phyloP scores from a whole-genome alignment of 2,888 invertebrate genomes.

The Blastobasis lacticolella region DNA sequence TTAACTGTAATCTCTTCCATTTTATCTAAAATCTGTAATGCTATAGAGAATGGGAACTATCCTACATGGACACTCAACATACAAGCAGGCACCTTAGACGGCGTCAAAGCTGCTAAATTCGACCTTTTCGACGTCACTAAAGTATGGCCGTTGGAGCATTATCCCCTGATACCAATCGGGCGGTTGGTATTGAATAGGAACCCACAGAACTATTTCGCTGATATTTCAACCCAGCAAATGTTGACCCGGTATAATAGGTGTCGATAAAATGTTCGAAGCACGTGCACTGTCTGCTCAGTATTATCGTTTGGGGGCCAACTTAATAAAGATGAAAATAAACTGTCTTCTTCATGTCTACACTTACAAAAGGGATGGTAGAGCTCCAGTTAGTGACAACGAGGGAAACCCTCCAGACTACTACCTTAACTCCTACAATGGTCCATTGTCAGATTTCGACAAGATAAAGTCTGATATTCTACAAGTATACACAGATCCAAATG shows the following conservation, averaged over 20 bases:
- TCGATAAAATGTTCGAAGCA: conserved; percentile 91
- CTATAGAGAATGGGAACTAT: conserved; percentile 80
- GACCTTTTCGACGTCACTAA: conserved; percentile 95
- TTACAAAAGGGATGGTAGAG: conserved; percentile 53
- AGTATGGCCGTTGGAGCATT: conserved; percentile 84
- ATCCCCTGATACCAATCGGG: conserved; percentile 88
- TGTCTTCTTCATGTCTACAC: conserved; percentile 75
- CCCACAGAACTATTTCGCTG: conserved; percentile 91
- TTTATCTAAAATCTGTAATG: conserved; percentile 82
- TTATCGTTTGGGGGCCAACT: conserved; percentile 90
- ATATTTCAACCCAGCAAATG: conserved; percentile 91
- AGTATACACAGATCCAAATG: background rate
- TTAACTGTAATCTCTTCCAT: too few species aligned
- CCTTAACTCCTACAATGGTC: conserved; percentile 92
- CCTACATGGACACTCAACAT: conserved; percentile 86
- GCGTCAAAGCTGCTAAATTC: conserved; percentile 83
- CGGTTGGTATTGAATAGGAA: conserved; percentile 88
- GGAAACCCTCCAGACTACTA: conserved; percentile 89
- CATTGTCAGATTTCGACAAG: conserved; percentile 70
- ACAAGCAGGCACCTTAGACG: conserved; percentile 81
- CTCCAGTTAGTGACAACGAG: conserved; percentile 80
- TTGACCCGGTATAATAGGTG: conserved; percentile 94
- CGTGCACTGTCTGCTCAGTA: conserved; percentile 87
- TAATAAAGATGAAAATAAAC: conserved; percentile 92
- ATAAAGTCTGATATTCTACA: conserved; percentile 40